These are phyloP conservation scores for Lepidurus packardi DNA, from an alignment of 1,140 invertebrate genomes.

Conservation along the genomic window DNA sequence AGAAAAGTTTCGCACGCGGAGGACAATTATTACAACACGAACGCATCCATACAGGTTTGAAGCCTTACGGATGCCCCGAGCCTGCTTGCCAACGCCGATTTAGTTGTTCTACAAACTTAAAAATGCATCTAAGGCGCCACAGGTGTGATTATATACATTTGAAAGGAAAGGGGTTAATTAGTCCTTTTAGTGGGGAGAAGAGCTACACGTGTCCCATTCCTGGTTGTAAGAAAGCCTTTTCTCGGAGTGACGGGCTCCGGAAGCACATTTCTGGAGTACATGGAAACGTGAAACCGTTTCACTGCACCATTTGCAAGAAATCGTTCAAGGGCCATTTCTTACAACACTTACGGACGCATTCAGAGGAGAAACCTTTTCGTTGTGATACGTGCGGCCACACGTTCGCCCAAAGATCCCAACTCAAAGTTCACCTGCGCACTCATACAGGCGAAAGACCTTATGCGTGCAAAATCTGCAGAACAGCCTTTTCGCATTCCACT, in stretches of 20 bases:
- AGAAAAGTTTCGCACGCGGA: constrained; percentile 38
- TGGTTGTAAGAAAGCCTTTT: constrained; percentile 71
- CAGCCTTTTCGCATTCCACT: constrained; percentile 76
- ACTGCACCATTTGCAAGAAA: constrained; percentile 83
- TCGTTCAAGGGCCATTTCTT: constrained; percentile 66
- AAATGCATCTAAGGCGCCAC: constrained; percentile 42
- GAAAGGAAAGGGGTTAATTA: constrained; percentile 47
- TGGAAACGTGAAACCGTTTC: constrained; percentile 68
- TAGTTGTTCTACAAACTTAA: constrained; percentile 66
- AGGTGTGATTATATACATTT: constrained; percentile 11
- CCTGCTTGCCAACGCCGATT: constrained; percentile 70
- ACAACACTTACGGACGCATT: constrained; percentile 77
- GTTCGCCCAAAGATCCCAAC: constrained; percentile 88
- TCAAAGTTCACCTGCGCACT: constrained; percentile 87
- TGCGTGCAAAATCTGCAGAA: constrained; percentile 52
- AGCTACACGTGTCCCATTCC: constrained; percentile 75
- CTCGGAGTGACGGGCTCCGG: constrained; percentile 64
- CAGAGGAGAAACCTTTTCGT: constrained; percentile 53
- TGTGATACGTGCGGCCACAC: constrained; percentile 64
- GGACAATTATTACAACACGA: constrained; percentile 40
- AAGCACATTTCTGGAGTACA: constrained; percentile 73
- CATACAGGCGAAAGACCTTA: constrained; percentile 73
- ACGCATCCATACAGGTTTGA: constrained; percentile 45
- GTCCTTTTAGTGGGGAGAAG: constrained; percentile 74
- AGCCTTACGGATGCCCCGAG: constrained; percentile 53